These are phyloP conservation scores for Leucozona laternaria DNA, from an alignment of 2,888 invertebrate species.

Conservation along the genomic window DNA sequence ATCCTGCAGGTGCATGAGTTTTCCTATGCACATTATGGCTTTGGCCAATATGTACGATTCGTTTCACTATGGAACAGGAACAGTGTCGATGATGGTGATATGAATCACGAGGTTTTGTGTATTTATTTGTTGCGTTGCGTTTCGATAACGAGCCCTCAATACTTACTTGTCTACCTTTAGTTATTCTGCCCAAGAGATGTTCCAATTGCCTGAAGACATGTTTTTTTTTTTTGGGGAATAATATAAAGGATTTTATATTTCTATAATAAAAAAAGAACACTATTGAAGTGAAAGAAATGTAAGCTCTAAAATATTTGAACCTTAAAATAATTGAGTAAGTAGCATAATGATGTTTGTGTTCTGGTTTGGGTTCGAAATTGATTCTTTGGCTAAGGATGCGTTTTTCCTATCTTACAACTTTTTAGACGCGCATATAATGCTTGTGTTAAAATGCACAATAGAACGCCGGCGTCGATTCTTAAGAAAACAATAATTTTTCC, in stretches of 20 bases:
- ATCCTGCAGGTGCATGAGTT: conserved; percentile 75
- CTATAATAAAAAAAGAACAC: background rate
- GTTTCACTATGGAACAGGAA: conserved; percentile 4
- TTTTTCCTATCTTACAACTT: too few relatives aligned
- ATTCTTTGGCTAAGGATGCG: too few relatives aligned
- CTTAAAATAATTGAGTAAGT: too few relatives aligned
- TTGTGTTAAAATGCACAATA: too few relatives aligned
- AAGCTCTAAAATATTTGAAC: background rate
- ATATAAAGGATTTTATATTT: conserved; percentile 9
- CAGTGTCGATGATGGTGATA: conserved; percentile 55
- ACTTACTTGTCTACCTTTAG: conserved; percentile 69
- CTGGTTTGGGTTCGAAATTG: too few relatives aligned
- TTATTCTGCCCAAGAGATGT: conserved; percentile 73
- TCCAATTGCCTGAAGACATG: conserved; percentile 56
- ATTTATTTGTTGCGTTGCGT: conserved; percentile 67
- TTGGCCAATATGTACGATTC: background rate
- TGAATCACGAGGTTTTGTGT: conserved; percentile 41
- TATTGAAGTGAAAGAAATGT: background rate
- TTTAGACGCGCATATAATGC: too few relatives aligned
- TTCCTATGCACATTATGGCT: conserved; percentile 55
- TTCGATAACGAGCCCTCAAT: conserved; percentile 67
- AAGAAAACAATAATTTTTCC: too few relatives aligned
- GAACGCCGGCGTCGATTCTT: too few relatives aligned
- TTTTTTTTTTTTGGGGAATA: conserved; percentile 24
- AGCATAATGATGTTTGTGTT: too few relatives aligned